A percentile compares a stretch with the other conserved stretches of the same genome.
Evolutionary conservation across 1,140 invertebrate species (phyloP).

Genomic region (Caenorhabditis elegans): DNA sequence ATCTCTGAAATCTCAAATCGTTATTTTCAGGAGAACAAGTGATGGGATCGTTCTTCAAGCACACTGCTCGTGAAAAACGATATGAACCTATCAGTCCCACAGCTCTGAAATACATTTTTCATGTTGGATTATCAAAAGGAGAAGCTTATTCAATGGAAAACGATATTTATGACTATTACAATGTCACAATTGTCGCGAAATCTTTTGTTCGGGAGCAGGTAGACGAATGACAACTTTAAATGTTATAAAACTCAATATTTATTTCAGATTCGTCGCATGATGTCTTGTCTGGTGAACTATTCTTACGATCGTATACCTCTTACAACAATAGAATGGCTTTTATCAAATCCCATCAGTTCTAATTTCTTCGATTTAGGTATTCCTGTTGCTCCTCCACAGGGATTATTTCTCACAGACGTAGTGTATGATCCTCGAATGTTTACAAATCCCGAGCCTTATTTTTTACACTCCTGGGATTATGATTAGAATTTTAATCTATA

Average conservation of each 20-base stretch:
- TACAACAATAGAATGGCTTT: conserved; percentile 46
- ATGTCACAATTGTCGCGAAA: conserved; percentile 52
- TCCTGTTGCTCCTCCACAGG: conserved; percentile 50
- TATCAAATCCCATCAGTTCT: conserved; percentile 48
- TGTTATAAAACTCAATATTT: not conserved
- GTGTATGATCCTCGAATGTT: conserved; percentile 57
- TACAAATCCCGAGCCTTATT: conserved; percentile 48
- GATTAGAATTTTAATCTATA: conserved; percentile 30
- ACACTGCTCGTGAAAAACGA: conserved; percentile 43
- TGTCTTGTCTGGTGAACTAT: conserved; percentile 45
- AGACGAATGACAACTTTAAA: not conserved
- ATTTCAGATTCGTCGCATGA: conserved; percentile 59
- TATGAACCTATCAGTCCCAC: conserved; percentile 12
- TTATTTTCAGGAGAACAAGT: conserved; percentile 42
- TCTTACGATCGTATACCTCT: conserved; percentile 42
- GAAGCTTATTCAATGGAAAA: conserved; percentile 49
- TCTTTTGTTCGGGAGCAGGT: conserved; percentile 58
- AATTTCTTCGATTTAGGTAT: conserved; percentile 48
- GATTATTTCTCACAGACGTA: conserved; percentile 57
- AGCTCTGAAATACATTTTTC: conserved; percentile 42
- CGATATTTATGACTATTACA: conserved; percentile 56
- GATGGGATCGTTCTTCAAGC: conserved; percentile 58
- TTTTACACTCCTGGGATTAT: conserved; percentile 52
- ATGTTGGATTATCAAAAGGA: conserved; percentile 48
- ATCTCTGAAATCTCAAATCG: not conserved